These are phyloP conservation scores for Chauna torquata DNA, from an alignment of 2,113 vertebrate species.

Conservation along the genomic window DNA sequence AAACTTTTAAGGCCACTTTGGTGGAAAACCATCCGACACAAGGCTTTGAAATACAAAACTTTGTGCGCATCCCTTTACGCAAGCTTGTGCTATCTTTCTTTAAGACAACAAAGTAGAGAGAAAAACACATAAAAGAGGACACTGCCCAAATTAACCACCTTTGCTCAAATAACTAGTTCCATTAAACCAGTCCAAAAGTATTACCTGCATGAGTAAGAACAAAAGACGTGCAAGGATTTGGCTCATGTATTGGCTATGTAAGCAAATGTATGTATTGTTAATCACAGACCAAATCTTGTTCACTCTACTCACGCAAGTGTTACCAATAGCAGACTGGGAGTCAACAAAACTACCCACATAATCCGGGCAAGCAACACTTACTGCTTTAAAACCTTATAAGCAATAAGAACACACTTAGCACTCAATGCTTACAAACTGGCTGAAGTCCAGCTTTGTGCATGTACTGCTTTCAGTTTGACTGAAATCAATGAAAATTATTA, in stretches of 20 bases:
- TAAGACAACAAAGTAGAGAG: background rate
- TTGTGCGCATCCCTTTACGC: background rate
- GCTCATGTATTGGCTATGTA: background rate
- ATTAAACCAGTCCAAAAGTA: background rate
- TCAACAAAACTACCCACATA: background rate
- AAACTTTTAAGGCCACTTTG: background rate
- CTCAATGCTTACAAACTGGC: background rate
- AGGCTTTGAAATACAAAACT: background rate
- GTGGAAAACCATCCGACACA: background rate
- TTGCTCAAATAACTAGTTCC: background rate
- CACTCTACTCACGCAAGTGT: background rate
- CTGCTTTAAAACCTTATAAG: background rate
- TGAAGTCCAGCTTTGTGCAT: background rate
- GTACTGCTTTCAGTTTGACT: background rate
- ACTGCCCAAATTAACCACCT: background rate
- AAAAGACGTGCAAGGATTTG: background rate
- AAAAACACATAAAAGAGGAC: background rate
- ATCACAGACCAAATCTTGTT: background rate
- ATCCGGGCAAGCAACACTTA: background rate
- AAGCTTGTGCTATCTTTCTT: background rate
- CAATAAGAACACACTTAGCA: background rate
- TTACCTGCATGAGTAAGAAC: background rate
- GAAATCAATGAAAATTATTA: background rate
- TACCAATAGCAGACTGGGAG: background rate
- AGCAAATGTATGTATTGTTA: background rate